Evolutionary conservation across 2,113 vertebrate genomes (phyloP).

Genomic region (Prunella fulvescens): DNA sequence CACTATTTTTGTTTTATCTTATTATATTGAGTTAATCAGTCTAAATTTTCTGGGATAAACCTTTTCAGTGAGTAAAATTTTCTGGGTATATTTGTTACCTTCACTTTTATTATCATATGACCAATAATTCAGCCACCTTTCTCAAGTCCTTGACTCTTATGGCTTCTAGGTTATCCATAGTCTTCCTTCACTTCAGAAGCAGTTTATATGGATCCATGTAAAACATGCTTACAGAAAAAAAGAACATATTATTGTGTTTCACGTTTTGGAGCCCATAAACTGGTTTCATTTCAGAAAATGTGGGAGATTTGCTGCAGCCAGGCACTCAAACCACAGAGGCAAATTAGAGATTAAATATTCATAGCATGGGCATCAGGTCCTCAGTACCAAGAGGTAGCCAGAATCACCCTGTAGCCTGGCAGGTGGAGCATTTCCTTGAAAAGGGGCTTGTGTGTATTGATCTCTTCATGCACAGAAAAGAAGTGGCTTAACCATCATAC

Average conservation of each 20-base stretch:
- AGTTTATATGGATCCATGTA: background rate
- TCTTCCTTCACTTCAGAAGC: background rate
- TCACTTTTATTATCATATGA: background rate
- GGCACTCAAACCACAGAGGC: background rate
- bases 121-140: background rate
- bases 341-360: background rate
- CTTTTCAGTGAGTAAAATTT: background rate
- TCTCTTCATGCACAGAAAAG: background rate
- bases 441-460: background rate
- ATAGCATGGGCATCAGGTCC: background rate
- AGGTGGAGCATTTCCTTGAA: background rate
- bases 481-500: background rate
- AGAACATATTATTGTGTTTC: background rate
- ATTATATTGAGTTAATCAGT: background rate
- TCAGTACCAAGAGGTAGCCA: background rate
- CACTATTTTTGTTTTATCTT: background rate
- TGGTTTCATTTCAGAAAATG: background rate
- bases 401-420: background rate
- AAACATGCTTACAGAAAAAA: background rate
- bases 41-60: background rate
- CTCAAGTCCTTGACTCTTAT: background rate
- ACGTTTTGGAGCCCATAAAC: background rate
- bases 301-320: background rate
- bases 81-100: background rate
- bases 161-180: background rate